Percentiles rank a stretch among this genome's conserved stretches.
phyloP scores from a whole-genome alignment of 2,888 invertebrate genomes.

The Hyppa rectilinea region DNA sequence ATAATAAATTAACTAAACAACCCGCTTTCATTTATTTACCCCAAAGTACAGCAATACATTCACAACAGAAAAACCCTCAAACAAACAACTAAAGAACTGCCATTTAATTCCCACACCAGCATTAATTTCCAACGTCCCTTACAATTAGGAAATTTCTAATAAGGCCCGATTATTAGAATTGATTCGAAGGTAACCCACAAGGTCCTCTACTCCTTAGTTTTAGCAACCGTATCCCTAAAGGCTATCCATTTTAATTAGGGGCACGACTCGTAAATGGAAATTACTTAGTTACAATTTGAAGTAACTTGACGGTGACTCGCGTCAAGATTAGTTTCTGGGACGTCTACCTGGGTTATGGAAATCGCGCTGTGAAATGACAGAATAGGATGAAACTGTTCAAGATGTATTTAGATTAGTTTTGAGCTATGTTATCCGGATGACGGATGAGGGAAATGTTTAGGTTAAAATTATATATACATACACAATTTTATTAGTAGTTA shows the following conservation, averaged over 20 bases:
- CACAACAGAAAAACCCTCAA: constrained; percentile 26
- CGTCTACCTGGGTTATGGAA: constrained; percentile 50
- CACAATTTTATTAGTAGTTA: not conserved
- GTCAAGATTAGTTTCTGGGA: constrained; percentile 57
- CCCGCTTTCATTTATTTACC: not conserved
- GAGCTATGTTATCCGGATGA: not conserved
- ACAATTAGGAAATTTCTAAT: constrained; percentile 60
- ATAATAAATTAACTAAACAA: not conserved
- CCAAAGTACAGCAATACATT: not conserved
- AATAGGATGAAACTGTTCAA: not conserved
- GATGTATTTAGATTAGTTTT: not conserved
- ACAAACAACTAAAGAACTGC: constrained; percentile 42
- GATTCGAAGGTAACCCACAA: constrained; percentile 56
- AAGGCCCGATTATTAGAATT: constrained; percentile 62
- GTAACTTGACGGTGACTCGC: constrained; percentile 51
- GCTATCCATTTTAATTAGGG: constrained; percentile 65
- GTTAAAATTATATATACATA: no score
- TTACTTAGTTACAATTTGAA: constrained; percentile 59
- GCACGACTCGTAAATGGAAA: constrained; percentile 58
- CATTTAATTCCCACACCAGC: constrained; percentile 20
- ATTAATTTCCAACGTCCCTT: constrained; percentile 36
- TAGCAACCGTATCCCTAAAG: constrained; percentile 48
- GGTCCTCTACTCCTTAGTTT: constrained; percentile 52
- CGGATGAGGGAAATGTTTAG: not conserved
- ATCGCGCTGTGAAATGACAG: constrained; percentile 1